Base-by-base conservation (phyloP, 2,888 invertebrate genomes). In the Cephalotes varians region DNA sequence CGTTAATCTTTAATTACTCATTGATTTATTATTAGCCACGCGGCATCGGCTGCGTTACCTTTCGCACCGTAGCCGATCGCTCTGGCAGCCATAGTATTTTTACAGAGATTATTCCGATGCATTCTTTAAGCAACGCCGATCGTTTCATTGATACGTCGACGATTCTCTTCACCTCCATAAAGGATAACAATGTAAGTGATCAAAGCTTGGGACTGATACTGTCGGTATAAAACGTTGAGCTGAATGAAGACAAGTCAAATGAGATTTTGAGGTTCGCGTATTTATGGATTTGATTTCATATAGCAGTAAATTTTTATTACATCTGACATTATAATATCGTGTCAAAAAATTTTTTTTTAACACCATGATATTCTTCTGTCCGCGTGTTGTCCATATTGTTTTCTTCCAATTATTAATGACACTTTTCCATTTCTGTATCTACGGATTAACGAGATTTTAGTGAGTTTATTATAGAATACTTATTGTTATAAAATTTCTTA, bases 1-100 rank as follows among this genome's bases (percentile, higher is more conserved):
- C 92, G 93, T 93, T 93, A 92, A 92, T 93, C 92, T 93, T 93
- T 93, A 93, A 93, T 93, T 93, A 93, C 90, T 87, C 89, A 91
- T 93, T 93, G 94, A 93, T 93, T 93, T 93, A 93, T 93, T 91
- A 91, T 91, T 87, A 89, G 84, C 85, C 79, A 69, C 69, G 69
- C 37, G 83, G 81, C 81, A 87, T 86, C 86, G 85, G 86, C 81
- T 83, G 88, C 91, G 88, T 81, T 85, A 86, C 86, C 83, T 83
- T 84, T 88, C 77, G 86, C 86, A 64, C 88, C 84, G 67, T 62
- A 34, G 34, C 81, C 28, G 44, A 54, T 62, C 67, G 69, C 40
- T 44, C 40, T 56, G 54, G 21, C 49, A 34, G 64, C 58, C n/a
- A 12, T 21, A 44, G 40, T 25, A 25, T 54, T 88, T 86, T 71